Conservation (phyloP, 2,113 vertebrate genomes). For the Centropristis striata region DNA sequence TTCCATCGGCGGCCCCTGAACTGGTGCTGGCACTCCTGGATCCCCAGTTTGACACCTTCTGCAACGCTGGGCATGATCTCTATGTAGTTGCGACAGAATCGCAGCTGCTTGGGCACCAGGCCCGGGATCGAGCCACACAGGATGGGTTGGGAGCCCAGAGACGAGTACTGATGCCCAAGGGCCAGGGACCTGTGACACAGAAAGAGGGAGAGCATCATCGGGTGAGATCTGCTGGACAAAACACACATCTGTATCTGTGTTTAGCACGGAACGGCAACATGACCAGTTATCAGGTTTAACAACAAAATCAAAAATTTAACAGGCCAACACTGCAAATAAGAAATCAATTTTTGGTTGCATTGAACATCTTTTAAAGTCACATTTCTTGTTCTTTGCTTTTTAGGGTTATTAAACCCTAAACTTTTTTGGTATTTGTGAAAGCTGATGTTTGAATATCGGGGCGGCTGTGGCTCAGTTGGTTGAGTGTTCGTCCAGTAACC, state of each 20-base stretch:
- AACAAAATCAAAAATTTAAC: background rate
- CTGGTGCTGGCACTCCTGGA: slow-evolving; percentile 97
- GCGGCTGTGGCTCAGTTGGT: too few species aligned
- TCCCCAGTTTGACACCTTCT: slow-evolving; percentile 94
- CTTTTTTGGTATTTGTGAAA: background rate
- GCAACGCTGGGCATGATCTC: slow-evolving; percentile 99
- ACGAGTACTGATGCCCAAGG: slow-evolving; percentile 93
- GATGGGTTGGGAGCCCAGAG: slow-evolving; percentile 93
- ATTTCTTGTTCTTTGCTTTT: background rate
- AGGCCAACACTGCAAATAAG: background rate
- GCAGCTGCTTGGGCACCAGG: slow-evolving; percentile 97
- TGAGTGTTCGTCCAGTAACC: too few species aligned
- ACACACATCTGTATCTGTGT: background rate
- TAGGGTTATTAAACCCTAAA: background rate
- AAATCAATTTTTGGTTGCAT: background rate
- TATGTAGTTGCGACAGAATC: slow-evolving; percentile 98
- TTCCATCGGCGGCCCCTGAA: slow-evolving; percentile 98
- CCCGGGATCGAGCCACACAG: slow-evolving; percentile 96
- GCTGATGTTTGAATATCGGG: background rate
- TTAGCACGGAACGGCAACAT: too few species aligned
- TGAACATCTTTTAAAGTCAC: background rate
- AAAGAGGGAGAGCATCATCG: background rate
- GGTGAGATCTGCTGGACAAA: background rate
- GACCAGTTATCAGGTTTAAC: background rate
- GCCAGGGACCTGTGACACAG: slow-evolving; percentile 91